Evolutionary conservation across 2,888 invertebrate genomes (phyloP), one percentile per base, ranked within the genome.

Genomic region (Dolomedes plantarius): DNA sequence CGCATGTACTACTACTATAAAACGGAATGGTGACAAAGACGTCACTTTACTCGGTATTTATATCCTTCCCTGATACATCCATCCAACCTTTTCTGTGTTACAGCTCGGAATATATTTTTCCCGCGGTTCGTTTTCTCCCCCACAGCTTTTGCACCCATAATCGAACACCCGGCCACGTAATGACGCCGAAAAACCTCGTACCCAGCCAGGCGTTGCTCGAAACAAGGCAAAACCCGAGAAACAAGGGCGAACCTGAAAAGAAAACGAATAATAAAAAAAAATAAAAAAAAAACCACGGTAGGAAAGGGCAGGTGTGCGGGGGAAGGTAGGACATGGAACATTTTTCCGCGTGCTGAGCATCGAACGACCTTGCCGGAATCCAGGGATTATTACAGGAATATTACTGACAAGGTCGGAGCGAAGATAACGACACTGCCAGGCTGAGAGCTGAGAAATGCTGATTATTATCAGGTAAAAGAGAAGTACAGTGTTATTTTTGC

Each of bases 271-370:
- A n/a, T n/a, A n/a, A n/a, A n/a, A n/a, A n/a, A n/a, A n/a, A n/a
- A 31, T 1, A 39, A 39, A 27, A 65, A 65, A 36, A n/a, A n/a
- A 62, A 65, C 36, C 23, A 28, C 1, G 29, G 28, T 31, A 16
- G 31, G 29, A 72, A 72, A 31, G n/a, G 16, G 16, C 2, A 16
- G 23, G 23, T n/a, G 23, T 11, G 2, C 56, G 56, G 23, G 56
- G 46, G 6, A 19, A 31, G 27, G 13, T 39, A 41, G 13, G 13
- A 29, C 13, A n/a, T 28, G 19, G 29, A 28, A 31, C 50, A 29
- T 72, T 72, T 72, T 68, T 68, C 41, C 71, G 50, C 71, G 13
- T 71, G 71, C 39, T 71, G 39, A 41, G 41, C 71, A 11, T 23
- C 75, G 64, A 39, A 64, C 46, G 76, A 76, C 67, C 67, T 76